Percentiles rank a stretch among this genome's conserved stretches.
Conservation (phyloP, 2,888 invertebrate species). For the Empis livida region DNA sequence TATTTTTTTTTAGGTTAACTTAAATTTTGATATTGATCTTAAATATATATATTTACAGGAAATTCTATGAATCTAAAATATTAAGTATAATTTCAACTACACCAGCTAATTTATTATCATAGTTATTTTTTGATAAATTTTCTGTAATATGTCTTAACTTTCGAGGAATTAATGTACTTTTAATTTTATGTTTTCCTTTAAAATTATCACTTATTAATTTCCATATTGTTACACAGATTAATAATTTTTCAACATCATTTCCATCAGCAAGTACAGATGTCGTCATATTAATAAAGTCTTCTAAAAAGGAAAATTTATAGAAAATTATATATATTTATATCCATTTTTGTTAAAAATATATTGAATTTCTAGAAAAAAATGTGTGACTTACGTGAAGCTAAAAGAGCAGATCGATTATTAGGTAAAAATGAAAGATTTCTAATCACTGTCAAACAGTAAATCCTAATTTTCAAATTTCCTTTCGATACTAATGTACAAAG, state of each 20-base stretch:
- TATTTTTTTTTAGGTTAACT: not conserved
- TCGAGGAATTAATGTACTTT: slow-evolving; percentile 24
- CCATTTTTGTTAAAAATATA: too few relatives aligned
- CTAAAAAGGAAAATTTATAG: slow-evolving; percentile 3
- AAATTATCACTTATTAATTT: slow-evolving; percentile 26
- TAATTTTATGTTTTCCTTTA: slow-evolving; percentile 26
- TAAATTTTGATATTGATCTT: not conserved
- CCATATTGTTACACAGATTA: slow-evolving; percentile 25
- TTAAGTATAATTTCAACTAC: slow-evolving; percentile 19
- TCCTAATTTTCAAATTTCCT: slow-evolving; percentile 14
- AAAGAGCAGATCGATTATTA: slow-evolving; percentile 23
- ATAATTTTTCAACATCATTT: slow-evolving; percentile 24
- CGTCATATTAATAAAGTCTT: slow-evolving; percentile 10
- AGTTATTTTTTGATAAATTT: slow-evolving; percentile 9
- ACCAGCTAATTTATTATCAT: slow-evolving; percentile 18
- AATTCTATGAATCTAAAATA: slow-evolving; percentile 11
- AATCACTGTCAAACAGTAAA: slow-evolving; percentile 24
- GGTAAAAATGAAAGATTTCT: slow-evolving; percentile 32
- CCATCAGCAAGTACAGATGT: slow-evolving; percentile 6
- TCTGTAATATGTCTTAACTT: slow-evolving; percentile 15
- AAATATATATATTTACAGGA: not conserved
- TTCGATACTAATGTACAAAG: slow-evolving; percentile 21
- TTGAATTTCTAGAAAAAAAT: slow-evolving; percentile 15
- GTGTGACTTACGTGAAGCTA: slow-evolving; percentile 21
- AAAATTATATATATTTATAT: not conserved